Evolutionary conservation across 2,797 vertebrate genomes (phyloP).

Genomic region (Spinibarbus caldwelli): DNA sequence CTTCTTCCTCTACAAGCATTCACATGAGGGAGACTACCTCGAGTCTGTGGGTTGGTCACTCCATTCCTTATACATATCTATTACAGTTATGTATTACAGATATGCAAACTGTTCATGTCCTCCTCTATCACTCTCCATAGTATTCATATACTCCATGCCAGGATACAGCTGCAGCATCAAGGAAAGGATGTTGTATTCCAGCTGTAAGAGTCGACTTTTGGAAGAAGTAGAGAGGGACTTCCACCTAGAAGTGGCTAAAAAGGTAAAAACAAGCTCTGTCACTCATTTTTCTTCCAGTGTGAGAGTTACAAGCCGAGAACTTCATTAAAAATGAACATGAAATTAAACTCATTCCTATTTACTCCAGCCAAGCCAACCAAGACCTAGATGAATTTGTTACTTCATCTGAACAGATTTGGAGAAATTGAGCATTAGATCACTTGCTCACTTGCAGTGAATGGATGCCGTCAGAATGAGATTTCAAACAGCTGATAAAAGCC

Average conservation of each 20-base stretch:
- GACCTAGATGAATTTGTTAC: not conserved
- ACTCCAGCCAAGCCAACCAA: not conserved
- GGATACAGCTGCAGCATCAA: constrained; percentile 98
- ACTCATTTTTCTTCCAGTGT: not conserved
- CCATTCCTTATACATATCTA: constrained; percentile 13
- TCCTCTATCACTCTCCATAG: constrained; percentile 68
- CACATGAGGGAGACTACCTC: constrained; percentile 91
- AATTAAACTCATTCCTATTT: not conserved
- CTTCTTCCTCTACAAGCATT: constrained; percentile 97
- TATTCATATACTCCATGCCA: constrained; percentile 99
- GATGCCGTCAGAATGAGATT: not conserved
- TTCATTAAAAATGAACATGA: not conserved
- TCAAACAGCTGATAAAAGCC: not conserved
- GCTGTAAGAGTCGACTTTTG: constrained; percentile 96
- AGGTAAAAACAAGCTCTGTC: constrained; percentile 75
- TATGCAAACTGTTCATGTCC: not conserved
- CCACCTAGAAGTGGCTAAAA: constrained; percentile 90
- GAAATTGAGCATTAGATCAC: not conserved
- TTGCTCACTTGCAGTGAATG: not conserved
- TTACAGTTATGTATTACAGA: not conserved
- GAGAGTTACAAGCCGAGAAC: not conserved
- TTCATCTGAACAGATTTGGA: no score
- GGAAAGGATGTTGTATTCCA: constrained; percentile 98
- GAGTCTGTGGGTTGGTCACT: constrained; percentile 89
- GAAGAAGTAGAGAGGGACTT: constrained; percentile 93